A percentile compares a stretch with the other conserved stretches of the same genome.
Conservation (phyloP, 2,113 vertebrate genomes). For the Cephalopterus ornatus region DNA sequence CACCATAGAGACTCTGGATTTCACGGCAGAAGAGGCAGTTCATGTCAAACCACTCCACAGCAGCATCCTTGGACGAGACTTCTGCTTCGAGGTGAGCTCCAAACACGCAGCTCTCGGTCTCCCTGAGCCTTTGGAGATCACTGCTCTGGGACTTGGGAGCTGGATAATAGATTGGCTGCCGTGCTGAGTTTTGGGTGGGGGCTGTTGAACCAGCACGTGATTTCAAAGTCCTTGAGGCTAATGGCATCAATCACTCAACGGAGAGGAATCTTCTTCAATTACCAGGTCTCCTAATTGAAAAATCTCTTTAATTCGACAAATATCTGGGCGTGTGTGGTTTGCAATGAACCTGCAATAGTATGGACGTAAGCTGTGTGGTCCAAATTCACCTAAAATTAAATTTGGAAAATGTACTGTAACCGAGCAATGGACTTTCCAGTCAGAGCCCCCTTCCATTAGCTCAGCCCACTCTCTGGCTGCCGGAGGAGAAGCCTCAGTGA, state of each 20-base stretch:
- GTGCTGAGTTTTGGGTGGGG: neutral
- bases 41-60: constrained; percentile 91
- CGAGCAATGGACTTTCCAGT: neutral
- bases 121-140: neutral
- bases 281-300: neutral
- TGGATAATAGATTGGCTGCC: neutral
- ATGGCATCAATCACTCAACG: neutral
- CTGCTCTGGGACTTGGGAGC: neutral
- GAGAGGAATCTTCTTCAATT: neutral
- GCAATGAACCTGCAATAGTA: neutral
- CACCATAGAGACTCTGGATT: constrained; percentile 87
- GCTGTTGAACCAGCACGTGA: neutral
- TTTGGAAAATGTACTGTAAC: neutral
- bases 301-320: neutral
- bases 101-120: neutral
- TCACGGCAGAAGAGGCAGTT: constrained; percentile 87
- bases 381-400: neutral
- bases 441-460: neutral
- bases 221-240: neutral
- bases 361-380: neutral
- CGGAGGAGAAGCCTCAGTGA: neutral
- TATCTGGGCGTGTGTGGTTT: neutral
- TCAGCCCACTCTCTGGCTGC: neutral
- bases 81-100: constrained; percentile 91
- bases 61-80: constrained; percentile 95